Conservation (phyloP, 2,888 invertebrate species). For the Nineta flava region DNA sequence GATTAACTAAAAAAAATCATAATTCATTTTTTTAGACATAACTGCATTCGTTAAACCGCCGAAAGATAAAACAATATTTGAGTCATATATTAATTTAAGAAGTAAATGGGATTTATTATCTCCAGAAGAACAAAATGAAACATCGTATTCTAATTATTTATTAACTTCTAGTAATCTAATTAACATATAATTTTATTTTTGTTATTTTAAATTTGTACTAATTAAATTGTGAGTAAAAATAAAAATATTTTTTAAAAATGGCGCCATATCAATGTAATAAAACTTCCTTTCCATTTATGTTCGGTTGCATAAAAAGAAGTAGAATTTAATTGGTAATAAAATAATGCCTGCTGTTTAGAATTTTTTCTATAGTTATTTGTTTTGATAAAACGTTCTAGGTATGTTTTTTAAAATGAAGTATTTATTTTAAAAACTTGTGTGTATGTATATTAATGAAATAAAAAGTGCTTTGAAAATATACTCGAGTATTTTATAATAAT, state of each 20-base stretch:
- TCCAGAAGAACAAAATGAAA: background rate
- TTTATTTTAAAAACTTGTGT: background rate
- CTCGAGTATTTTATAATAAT: background rate
- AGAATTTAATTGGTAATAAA: background rate
- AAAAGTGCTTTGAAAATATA: too few relatives aligned
- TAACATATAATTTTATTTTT: background rate
- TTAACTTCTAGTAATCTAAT: background rate
- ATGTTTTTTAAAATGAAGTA: background rate
- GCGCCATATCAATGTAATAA: too few relatives aligned
- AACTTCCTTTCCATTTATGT: too few relatives aligned
- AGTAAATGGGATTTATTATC: constrained; percentile 1
- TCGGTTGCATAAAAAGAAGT: too few relatives aligned
- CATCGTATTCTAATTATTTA: background rate
- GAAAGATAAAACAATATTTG: background rate
- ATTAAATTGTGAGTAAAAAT: too few relatives aligned
- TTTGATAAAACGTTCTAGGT: background rate
- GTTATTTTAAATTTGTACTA: too few relatives aligned
- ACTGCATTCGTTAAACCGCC: too few relatives aligned
- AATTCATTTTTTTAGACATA: too few relatives aligned
- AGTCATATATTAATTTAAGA: background rate
- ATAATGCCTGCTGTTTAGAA: background rate
- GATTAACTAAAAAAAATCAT: too few relatives aligned
- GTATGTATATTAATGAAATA: too few relatives aligned
- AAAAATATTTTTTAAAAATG: too few relatives aligned
- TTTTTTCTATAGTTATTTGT: background rate